A percentile compares a stretch with the other conserved stretches of the same genome.
Evolutionary conservation across 53 echinoderm and acorn worm genomes (phyloP).

Genomic region (Zoroaster sp.): DNA sequence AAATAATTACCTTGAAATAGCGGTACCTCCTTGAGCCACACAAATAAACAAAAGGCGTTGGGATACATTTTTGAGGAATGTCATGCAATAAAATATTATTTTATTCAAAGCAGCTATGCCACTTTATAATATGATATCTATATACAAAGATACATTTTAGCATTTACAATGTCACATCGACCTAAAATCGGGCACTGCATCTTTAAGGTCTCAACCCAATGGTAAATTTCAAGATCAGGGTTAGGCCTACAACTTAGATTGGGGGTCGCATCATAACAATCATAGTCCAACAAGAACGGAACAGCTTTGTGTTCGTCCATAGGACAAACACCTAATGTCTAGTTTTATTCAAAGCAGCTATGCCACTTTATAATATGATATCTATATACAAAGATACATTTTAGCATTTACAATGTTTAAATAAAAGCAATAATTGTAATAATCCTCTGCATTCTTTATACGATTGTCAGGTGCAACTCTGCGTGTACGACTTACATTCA

Average conservation of each 20-base stretch:
- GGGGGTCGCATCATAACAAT: too few species aligned
- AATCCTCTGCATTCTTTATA: neutral
- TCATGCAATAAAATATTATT: neutral
- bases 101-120: neutral
- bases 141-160: constrained; percentile 15
- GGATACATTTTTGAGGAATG: neutral
- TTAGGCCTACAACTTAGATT: too few species aligned
- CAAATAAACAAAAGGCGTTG: neutral
- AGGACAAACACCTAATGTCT: too few species aligned
- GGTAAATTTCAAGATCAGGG: too few species aligned
- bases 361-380: neutral
- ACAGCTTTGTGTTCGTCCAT: too few species aligned
- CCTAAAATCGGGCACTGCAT: too few species aligned
- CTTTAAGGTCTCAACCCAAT: too few species aligned
- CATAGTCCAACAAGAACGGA: too few species aligned
- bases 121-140: neutral
- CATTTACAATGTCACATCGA: constrained; percentile 40
- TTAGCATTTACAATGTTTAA: constrained; percentile 37
- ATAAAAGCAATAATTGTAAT: too few species aligned
- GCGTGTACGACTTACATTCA: neutral
- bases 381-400: constrained; percentile 5
- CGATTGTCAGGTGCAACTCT: neutral
- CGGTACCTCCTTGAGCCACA: neutral
- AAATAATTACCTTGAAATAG: too few species aligned
- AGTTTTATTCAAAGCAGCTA: neutral